Base-by-base conservation (phyloP, 2,888 invertebrate genomes). In the Euzophera pinguis region DNA sequence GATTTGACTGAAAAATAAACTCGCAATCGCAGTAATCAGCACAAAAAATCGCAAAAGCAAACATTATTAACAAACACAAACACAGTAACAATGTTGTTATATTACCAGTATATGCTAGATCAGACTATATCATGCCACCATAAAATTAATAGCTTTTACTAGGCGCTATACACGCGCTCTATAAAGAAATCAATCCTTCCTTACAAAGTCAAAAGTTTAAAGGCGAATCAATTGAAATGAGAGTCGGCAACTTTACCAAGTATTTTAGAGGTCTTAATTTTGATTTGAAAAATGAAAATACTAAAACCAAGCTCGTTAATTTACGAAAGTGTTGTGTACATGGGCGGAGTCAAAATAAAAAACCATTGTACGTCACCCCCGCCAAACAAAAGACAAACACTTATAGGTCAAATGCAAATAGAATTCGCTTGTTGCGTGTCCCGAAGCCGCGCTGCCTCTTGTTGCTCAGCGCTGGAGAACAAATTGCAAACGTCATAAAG, bases 341-440 rank as follows among this genome's bases (percentile, higher is more conserved):
- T 50, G 50, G 47, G 35, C 27, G 47, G 49, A 58, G 57, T 54
- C 52, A 13, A 47, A 63, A 62, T 54, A 58, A 55, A 62, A 58
- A 52, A 56, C 55, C 53, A 64, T 62, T 61, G 60, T 32, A 32
- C 42, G 16, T 39, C 47, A 38, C 49, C 52, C 55, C 54, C 55
- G 61, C 34, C 55, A 61, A 72, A 76, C 75, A 77, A 76, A 75
- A 77, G 75, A 63, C 63, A 73, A 65, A 60, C 68, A 74, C 74
- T 84, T 80, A 75, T 78, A 76, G 84, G 85, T 85, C 83, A 84
- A 80, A 85, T 87, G 84, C 78, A 84, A 86, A 84, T 86, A 80
- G 70, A 76, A 77, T 78, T 78, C 73, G 78, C 78, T 77, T 75
- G 81, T 84, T 79, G 84, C 82, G 81, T 84, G 83, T 73, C 73